Conservation (phyloP, 1,140 invertebrate genomes). For the Diorhabda carinulata region DNA sequence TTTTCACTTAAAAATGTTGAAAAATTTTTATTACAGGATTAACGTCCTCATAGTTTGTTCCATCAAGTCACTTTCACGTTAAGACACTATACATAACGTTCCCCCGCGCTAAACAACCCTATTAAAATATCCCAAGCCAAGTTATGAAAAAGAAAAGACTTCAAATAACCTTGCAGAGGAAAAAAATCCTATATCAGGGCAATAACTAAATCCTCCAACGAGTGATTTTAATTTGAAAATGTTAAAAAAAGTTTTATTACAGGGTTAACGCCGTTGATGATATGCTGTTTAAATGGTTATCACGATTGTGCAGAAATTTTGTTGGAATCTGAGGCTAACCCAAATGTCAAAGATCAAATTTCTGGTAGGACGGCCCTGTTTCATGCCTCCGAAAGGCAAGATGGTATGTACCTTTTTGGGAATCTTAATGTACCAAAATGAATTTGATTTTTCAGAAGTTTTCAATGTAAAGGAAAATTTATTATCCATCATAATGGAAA, state of each 20-base stretch:
- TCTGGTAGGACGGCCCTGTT: constrained; percentile 40
- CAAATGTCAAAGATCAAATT: constrained; percentile 38
- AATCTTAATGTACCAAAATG: too few species aligned
- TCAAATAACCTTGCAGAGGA: not conserved
- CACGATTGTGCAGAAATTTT: constrained; percentile 29
- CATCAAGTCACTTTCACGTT: too few species aligned
- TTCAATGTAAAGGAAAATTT: too few species aligned
- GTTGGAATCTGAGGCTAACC: constrained; percentile 27
- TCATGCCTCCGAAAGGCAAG: constrained; percentile 38
- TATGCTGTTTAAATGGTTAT: constrained; percentile 32
- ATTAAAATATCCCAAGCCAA: not conserved
- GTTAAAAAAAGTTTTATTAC: constrained; percentile 6
- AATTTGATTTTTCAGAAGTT: too few species aligned
- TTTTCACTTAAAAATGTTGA: too few species aligned
- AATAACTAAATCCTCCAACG: not conserved
- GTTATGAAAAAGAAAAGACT: not conserved
- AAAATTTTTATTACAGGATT: too few species aligned
- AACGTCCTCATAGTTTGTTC: too few species aligned
- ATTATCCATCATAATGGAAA: too few species aligned
- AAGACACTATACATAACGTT: too few species aligned
- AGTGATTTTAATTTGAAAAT: too few species aligned
- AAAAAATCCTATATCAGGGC: not conserved
- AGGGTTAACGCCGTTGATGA: constrained; percentile 40
- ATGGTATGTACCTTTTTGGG: constrained; percentile 25
- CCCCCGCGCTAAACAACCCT: too few species aligned